Evolutionary conservation across 2,113 vertebrate species (phyloP).

Genomic region (Pelodiscus sinensis): DNA sequence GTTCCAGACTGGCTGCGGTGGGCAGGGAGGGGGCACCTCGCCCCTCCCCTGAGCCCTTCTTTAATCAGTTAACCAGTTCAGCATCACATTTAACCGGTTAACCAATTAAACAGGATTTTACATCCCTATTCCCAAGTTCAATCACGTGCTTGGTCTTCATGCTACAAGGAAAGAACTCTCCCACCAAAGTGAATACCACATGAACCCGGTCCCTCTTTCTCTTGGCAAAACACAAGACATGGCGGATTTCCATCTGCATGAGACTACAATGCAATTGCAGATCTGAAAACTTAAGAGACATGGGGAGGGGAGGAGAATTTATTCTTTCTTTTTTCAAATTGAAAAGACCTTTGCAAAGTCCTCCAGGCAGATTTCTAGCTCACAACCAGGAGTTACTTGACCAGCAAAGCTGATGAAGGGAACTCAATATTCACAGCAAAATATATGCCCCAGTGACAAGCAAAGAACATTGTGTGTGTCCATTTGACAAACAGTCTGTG

Average conservation of each 20-base stretch:
- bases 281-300: neutral
- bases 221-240: neutral
- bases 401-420: neutral
- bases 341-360: neutral
- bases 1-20: too few relatives aligned
- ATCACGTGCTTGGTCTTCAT: neutral
- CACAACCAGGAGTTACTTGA: neutral
- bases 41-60: too few relatives aligned
- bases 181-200: neutral
- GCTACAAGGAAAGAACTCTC: rapidly evolving
- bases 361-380: neutral
- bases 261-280: neutral
- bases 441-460: rapidly evolving
- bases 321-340: rapidly evolving
- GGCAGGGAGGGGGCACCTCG: too few relatives aligned
- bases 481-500: neutral
- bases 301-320: neutral
- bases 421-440: neutral
- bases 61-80: too few relatives aligned
- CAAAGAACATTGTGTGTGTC: constrained; percentile 37
- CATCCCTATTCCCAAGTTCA: neutral
- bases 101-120: too few relatives aligned
- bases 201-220: rapidly evolving
- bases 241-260: neutral
- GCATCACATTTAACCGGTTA: too few relatives aligned